Percentiles rank a stretch among this genome's conserved stretches.
phyloP scores from a whole-genome alignment of 1,140 invertebrate genomes.

The Plodia interpunctella region DNA sequence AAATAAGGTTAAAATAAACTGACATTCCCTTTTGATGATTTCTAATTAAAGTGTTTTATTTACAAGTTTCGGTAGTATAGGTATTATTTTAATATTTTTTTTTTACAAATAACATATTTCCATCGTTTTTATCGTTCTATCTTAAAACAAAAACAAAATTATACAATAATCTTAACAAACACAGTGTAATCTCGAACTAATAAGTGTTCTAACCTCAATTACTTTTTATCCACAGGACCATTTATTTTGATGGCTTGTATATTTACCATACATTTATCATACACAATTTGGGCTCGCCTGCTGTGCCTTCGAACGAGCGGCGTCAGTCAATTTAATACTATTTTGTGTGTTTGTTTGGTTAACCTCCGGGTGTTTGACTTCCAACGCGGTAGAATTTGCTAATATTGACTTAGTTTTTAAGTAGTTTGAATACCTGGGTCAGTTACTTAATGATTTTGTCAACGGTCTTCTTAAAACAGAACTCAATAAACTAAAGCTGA shows the following conservation, averaged over 20 bases:
- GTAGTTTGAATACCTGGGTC: not conserved
- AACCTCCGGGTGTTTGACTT: not conserved
- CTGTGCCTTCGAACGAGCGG: not conserved
- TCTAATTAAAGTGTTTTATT: no score
- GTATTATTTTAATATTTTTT: no score
- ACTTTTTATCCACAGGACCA: not conserved
- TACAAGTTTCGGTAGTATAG: no score
- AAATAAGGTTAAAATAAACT: no score
- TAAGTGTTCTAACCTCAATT: conserved; percentile 4
- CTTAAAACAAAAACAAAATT: no score
- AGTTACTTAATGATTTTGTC: no score
- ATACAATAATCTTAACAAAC: not conserved
- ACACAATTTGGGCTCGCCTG: not conserved
- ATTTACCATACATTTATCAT: not conserved
- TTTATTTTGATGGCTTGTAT: not conserved
- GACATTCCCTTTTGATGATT: no score
- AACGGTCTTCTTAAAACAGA: no score
- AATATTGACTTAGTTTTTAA: conserved; percentile 1
- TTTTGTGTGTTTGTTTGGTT: conserved; percentile 3
- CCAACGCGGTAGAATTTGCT: not conserved
- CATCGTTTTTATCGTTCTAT: no score
- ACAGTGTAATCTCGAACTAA: not conserved
- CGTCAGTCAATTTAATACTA: not conserved
- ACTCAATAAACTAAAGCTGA: no score
- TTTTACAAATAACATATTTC: no score